Evolutionary conservation across 2,113 vertebrate species (phyloP), one percentile per base, ranked within the genome.

Genomic region (Corynorhinus townsendii): DNA sequence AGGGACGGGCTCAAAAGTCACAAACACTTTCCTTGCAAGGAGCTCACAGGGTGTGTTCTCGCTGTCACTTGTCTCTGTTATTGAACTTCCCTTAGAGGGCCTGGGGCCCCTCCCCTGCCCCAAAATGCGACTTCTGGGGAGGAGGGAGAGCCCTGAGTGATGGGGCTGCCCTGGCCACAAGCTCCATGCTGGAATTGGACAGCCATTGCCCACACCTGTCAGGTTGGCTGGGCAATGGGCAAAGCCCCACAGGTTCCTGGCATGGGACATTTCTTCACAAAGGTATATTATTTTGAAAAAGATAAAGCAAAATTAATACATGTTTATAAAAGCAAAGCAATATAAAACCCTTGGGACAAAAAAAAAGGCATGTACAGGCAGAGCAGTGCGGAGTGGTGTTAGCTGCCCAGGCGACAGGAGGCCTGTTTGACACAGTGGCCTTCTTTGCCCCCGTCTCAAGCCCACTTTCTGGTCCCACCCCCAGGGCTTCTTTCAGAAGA

Each of bases 191-290:
- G 38, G 33, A 71, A 1, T 19, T 0, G 0, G 20, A 16, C 2
- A 11, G 1, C 15, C 12, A 3, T 17, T 15, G 69, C 38, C n/a
- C 11, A 14, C 35, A 22, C 0, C 3, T 3, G 16, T 59, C 19
- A 20, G 26, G 14, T 49, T 56, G 75, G 33, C 62, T 19, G 20
- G 75, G 62, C 20, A 11, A 10, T 10, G 12, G 66, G 85, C 33
- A 83, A 71, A 90, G 20, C 30, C 40, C 56, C 19, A 54, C 59
- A 45, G 93, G 24, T 14, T 69, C 86, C 72, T 71, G 56, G 68
- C 20, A 45, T 1, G 35, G 47, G 28, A 43, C 43, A 30, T 77
- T 52, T 54, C 33, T 79, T 87, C 69, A 56, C 68, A 91, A 59
- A 77, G 54, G 38, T 35, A 54, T 35, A 10, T n/a, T 59, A 54